A percentile compares a stretch with the other conserved stretches of the same genome.
Evolutionary conservation across 1,140 invertebrate species (phyloP).

Genomic region (Eciton burchellii): DNA sequence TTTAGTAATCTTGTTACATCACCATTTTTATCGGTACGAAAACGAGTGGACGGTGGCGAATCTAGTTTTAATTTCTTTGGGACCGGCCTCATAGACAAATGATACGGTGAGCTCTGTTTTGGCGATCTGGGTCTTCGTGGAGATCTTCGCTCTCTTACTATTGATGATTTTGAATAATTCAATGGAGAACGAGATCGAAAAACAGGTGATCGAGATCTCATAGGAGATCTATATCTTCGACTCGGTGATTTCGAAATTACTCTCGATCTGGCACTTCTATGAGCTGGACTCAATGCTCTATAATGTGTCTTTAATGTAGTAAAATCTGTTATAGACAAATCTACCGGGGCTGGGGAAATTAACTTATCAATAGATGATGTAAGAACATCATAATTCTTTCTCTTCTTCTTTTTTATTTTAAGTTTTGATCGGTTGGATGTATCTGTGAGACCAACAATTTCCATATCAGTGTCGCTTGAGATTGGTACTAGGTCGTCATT

Average conservation of each 20-base stretch:
- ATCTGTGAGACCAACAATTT: constrained; percentile 78
- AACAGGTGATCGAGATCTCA: constrained; percentile 58
- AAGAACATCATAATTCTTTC: constrained; percentile 71
- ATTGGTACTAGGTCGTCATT: constrained; percentile 82
- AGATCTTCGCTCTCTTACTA: constrained; percentile 53
- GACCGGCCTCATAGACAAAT: constrained; percentile 46
- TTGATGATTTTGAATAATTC: constrained; percentile 46
- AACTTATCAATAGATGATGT: constrained; percentile 50
- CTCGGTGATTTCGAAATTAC: constrained; percentile 46
- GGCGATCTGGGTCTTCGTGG: constrained; percentile 69
- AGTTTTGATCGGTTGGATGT: constrained; percentile 55
- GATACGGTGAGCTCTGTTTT: constrained; percentile 31
- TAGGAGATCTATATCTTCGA: constrained; percentile 69
- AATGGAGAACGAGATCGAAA: constrained; percentile 58
- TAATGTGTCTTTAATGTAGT: constrained; percentile 47
- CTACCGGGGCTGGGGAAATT: constrained; percentile 53
- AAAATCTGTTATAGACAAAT: background rate
- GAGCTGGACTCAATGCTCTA: constrained; percentile 67
- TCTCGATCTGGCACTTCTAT: constrained; percentile 59
- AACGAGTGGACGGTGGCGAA: constrained; percentile 18
- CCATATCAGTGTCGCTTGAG: constrained; percentile 84
- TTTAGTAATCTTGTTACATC: constrained; percentile 78
- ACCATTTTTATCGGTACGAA: constrained; percentile 35
- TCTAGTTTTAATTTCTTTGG: constrained; percentile 44
- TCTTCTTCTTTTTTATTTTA: constrained; percentile 69